Evolutionary conservation across 2,113 vertebrate genomes (phyloP), one percentile per base, ranked within the genome.

Genomic region (Grammomys dolichurus): DNA sequence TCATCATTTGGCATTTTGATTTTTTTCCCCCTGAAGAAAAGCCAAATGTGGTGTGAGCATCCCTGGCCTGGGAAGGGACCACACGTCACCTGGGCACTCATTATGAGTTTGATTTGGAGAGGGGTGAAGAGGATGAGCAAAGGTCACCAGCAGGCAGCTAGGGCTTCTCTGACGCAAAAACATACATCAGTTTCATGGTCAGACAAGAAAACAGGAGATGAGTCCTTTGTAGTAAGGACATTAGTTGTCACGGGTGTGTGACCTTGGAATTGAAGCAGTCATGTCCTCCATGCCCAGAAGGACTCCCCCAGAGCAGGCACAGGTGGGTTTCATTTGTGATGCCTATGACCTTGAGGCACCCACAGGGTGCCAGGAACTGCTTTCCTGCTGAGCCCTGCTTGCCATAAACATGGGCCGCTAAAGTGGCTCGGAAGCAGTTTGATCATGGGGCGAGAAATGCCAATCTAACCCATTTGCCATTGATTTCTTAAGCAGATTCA

Each of bases 401-500:
- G 51, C 92, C 95, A 87, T 93, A 97, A 93, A 97, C 94, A 95
- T 56, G 81, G 86, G 54, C 90, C 0, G 0, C 72, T 94, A 95
- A 97, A 88, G 78, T 91, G 43, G 96, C 58, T 86, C 48, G 72
- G 73, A 92, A 85, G 10, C 84, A 63, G 86, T 87, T 88, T 93
- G 92, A 97, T 93, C 73, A 43, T 43, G 76, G 92, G 85, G 87
- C 85, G 76, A 80, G 87, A 95, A 98, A 97, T 20, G 91, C 89
- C 88, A 89, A 86, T 97, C 89, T 98, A 95, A 97, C 96, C 93
- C 60, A 94, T 96, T 98, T 97, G 96, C 94, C 5, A 80, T 78
- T 98, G 96, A 97, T 98, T 43, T 98, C 98, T 98, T 98, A 97
- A 98, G 98, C 98, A 99, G 99, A 98, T 98, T 98, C 98, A 94